phyloP scores from a whole-genome alignment of 2,888 invertebrate genomes.

The Danaus chrysippus region DNA sequence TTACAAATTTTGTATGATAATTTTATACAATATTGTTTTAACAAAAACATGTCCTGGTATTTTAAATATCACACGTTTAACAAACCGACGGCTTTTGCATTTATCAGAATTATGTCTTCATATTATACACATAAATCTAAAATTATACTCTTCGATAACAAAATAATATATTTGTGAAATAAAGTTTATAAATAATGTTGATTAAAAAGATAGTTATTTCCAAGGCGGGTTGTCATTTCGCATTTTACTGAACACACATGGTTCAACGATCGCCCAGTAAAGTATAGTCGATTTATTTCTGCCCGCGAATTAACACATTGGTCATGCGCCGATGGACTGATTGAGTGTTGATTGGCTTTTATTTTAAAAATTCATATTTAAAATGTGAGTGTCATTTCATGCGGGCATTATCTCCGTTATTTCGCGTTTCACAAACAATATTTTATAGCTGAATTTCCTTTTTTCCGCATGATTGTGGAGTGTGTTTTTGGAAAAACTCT shows the following conservation, averaged over 20 bases:
- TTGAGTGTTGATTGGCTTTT: conserved; percentile 11
- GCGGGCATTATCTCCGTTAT: not conserved
- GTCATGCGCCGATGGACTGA: conserved; percentile 22
- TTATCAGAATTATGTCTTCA: no score
- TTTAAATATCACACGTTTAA: no score
- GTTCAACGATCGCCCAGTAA: conserved; percentile 21
- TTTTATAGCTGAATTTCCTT: not conserved
- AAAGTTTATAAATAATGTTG: not conserved
- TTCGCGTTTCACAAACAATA: not conserved
- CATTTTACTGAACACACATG: conserved; percentile 22
- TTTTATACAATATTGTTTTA: no score
- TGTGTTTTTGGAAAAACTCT: no score
- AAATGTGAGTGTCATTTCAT: not conserved
- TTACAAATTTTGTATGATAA: no score
- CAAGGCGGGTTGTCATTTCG: conserved; percentile 20
- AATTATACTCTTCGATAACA: not conserved
- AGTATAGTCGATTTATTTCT: conserved; percentile 29
- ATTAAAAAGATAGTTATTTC: not conserved
- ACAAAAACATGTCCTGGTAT: no score
- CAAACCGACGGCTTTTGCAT: no score
- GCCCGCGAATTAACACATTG: conserved; percentile 30
- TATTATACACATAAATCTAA: not conserved
- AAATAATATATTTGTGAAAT: not conserved
- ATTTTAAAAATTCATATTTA: not conserved
- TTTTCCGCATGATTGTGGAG: no score